Conservation (phyloP, 2,888 invertebrate genomes). For the Platerodrilus igneus region DNA sequence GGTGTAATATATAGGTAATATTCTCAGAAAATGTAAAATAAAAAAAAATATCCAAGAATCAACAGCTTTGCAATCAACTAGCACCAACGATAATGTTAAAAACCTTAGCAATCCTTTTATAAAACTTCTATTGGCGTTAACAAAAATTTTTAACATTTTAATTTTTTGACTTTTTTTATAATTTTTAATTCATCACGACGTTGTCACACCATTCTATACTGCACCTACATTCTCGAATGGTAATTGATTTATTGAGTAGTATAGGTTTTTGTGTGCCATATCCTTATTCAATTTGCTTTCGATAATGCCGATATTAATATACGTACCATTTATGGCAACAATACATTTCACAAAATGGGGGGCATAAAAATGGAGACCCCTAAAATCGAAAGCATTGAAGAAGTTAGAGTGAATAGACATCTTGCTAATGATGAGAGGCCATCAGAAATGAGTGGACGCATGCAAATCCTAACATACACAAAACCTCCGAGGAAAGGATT, state of each 20-base stretch:
- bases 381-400: slow-evolving; percentile 3
- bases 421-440: slow-evolving; percentile 2
- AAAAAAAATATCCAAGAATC: too few relatives aligned
- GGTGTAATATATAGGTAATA: too few relatives aligned
- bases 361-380: slow-evolving; percentile 8
- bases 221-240: slow-evolving; percentile 8
- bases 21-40: too few relatives aligned
- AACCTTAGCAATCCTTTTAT: too few relatives aligned
- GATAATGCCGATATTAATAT: slow-evolving; percentile 6
- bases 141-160: too few relatives aligned
- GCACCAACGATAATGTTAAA: too few relatives aligned
- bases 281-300: slow-evolving; percentile 6
- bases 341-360: slow-evolving; percentile 6
- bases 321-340: slow-evolving; percentile 6
- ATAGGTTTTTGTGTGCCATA: slow-evolving; percentile 5
- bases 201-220: too few relatives aligned
- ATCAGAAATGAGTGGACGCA: slow-evolving; percentile 9
- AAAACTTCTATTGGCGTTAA: too few relatives aligned
- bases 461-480: slow-evolving; percentile 3
- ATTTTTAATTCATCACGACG: too few relatives aligned
- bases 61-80: too few relatives aligned
- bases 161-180: too few relatives aligned
- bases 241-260: slow-evolving; percentile 5
- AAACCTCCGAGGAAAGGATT: slow-evolving; percentile 4
- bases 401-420: slow-evolving; percentile 6